These are phyloP conservation scores for Pseudorhombus dupliciocellatus DNA, from an alignment of 2,113 vertebrate species.

Conservation along the genomic window DNA sequence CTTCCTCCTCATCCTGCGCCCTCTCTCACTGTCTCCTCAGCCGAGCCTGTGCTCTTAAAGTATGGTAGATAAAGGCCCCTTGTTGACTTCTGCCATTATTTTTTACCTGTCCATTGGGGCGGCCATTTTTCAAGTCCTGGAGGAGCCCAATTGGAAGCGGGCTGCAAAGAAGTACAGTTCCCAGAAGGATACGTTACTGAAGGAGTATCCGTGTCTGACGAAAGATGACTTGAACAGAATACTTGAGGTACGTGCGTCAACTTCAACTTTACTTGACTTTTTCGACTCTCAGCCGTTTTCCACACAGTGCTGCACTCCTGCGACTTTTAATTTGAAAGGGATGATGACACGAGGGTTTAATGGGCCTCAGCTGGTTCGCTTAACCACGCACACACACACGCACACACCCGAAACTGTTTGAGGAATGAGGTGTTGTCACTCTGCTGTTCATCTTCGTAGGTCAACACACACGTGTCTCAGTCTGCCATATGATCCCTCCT, in stretches of 20 bases:
- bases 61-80: conserved; percentile 97
- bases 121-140: conserved; percentile 96
- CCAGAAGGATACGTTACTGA: conserved; percentile 85
- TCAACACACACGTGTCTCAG: conserved; percentile 4
- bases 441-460: background rate
- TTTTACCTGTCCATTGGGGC: conserved; percentile 99
- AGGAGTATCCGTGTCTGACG: conserved; percentile 88
- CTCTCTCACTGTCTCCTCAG: conserved; percentile 17
- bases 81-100: conserved; percentile 96
- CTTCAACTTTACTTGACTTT: background rate
- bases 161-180: conserved; percentile 83
- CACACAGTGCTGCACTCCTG: background rate
- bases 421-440: no score
- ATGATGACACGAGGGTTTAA: background rate
- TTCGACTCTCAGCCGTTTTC: background rate
- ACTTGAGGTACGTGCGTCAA: conserved; percentile 84
- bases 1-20: conserved; percentile 17
- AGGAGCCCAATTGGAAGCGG: conserved; percentile 92
- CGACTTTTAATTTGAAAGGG: background rate
- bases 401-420: background rate
- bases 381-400: background rate
- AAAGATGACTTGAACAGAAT: conserved; percentile 89
- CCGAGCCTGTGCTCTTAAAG: conserved; percentile 61
- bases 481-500: no score
- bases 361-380: background rate